Conservation (phyloP, 1,140 invertebrate genomes). For the Megalonaias nervosa region DNA sequence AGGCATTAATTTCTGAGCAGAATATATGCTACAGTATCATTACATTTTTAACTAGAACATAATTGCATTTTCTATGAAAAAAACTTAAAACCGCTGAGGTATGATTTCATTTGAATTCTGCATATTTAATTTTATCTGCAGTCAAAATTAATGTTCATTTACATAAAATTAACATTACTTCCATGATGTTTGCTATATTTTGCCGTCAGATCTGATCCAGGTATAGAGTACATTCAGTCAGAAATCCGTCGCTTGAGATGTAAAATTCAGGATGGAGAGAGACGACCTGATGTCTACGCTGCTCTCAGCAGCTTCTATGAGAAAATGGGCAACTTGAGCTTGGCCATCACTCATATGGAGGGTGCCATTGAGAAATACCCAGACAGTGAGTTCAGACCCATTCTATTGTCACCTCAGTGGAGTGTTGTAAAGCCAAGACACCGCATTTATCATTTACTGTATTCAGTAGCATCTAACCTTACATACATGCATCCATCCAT, state of each 20-base stretch:
- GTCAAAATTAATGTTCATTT: not conserved
- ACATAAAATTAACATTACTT: not conserved
- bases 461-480: no score
- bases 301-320: constrained; percentile 32
- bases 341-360: constrained; percentile 32
- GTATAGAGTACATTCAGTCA: constrained; percentile 22
- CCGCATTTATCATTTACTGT: no score
- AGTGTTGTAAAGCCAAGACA: no score
- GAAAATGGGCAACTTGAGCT: constrained; percentile 23
- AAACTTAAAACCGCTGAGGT: not conserved
- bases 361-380: constrained; percentile 10
- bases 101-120: not conserved
- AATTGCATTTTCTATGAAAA: not conserved
- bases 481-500: no score
- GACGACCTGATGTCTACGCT: constrained; percentile 9
- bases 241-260: constrained; percentile 26
- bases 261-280: constrained; percentile 17
- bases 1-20: no score
- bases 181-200: not conserved
- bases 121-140: no score
- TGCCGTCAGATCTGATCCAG: constrained; percentile 15
- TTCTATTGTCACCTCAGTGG: no score
- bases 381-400: not conserved
- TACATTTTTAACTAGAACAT: not conserved
- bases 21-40: not conserved